A percentile compares a stretch with the other conserved stretches of the same genome.
Evolutionary conservation across 2,113 vertebrate genomes (phyloP).

Genomic region (Saguinus midas): DNA sequence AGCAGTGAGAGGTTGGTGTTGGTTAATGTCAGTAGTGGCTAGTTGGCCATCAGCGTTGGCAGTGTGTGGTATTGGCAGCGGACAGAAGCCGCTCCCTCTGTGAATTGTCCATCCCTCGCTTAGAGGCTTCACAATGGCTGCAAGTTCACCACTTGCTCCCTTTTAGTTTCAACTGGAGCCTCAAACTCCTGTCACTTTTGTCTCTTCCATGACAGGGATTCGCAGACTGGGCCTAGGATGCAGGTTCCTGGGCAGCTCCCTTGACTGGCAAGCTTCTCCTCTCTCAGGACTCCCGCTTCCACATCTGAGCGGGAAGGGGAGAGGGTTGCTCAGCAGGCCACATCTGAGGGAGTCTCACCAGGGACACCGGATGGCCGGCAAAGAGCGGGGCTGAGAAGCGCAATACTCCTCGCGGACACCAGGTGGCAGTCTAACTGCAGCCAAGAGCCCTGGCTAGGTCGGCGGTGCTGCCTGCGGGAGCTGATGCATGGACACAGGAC

Average conservation of each 20-base stretch:
- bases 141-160: not conserved
- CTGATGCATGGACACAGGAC: rapidly evolving
- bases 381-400: not conserved
- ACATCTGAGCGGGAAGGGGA: not conserved
- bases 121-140: not conserved
- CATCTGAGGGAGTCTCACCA: not conserved
- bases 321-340: not conserved
- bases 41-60: not conserved
- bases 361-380: rapidly evolving
- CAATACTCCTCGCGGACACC: not conserved
- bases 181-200: not conserved
- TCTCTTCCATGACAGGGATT: not conserved
- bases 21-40: not conserved
- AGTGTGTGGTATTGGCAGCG: not conserved
- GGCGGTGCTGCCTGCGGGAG: no score
- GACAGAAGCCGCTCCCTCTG: not conserved
- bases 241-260: not conserved
- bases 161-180: not conserved
- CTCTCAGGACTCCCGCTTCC: not conserved
- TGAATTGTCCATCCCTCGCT: not conserved
- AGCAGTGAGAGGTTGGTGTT: not conserved
- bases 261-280: not conserved
- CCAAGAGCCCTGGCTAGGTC: not conserved
- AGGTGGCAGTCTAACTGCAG: conserved; percentile 54
- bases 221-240: not conserved